Evolutionary conservation across 1,140 invertebrate genomes (phyloP).

Genomic region (Drosophila persimilis): DNA sequence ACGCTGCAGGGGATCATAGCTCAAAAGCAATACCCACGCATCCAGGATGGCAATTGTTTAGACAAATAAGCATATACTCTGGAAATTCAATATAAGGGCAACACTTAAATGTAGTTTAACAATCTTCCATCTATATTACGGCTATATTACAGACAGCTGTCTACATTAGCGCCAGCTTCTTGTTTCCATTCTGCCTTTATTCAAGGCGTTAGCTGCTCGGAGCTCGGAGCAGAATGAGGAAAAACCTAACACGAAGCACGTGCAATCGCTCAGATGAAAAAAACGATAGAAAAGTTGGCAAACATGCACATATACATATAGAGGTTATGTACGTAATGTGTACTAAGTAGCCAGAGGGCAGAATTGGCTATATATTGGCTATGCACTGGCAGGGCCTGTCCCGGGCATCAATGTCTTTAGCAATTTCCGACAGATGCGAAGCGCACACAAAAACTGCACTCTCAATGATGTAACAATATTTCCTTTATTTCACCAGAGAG

Average conservation of each 20-base stretch:
- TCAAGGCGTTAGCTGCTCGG: background rate
- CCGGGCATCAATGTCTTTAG: conserved; percentile 44
- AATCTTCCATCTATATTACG: conserved; percentile 41
- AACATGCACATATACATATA: conserved; percentile 25
- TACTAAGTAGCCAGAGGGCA: conserved; percentile 49
- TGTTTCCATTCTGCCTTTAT: conserved; percentile 13
- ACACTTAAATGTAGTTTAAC: conserved; percentile 46
- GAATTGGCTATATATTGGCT: conserved; percentile 34
- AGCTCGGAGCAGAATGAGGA: background rate
- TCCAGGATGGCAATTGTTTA: no score
- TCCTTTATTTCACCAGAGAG: conserved; percentile 6
- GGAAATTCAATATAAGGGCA: conserved; percentile 36
- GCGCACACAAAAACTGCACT: conserved; percentile 47
- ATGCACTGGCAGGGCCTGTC: conserved; percentile 23
- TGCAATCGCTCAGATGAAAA: conserved; percentile 49
- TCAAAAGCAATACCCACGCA: no score
- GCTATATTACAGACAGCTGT: conserved; percentile 64
- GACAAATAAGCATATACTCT: no score
- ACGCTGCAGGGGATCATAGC: no score
- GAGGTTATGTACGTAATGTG: conserved; percentile 35
- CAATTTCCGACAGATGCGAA: conserved; percentile 51
- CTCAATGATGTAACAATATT: conserved; percentile 47
- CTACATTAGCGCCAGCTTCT: conserved; percentile 48
- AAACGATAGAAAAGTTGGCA: conserved; percentile 46
- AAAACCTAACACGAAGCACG: conserved; percentile 48